Evolutionary conservation across 2,888 invertebrate species (phyloP).

Genomic region (Caenorhabditis sulstoni): DNA sequence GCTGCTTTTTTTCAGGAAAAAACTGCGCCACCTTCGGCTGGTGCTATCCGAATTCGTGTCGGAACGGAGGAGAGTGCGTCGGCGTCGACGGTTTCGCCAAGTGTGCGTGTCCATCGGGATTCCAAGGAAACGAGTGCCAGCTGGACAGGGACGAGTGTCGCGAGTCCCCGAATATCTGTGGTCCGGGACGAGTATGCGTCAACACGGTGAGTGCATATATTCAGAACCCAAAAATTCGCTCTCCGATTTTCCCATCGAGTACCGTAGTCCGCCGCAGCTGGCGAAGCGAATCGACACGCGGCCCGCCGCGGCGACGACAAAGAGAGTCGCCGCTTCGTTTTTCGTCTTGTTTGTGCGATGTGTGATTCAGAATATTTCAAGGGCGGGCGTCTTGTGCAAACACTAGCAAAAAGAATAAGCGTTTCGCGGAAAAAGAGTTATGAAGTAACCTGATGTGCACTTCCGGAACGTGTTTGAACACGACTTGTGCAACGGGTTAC

Average conservation of each 20-base stretch:
- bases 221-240: too few relatives aligned
- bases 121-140: conserved; percentile 84
- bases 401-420: conserved; percentile 6
- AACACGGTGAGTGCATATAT: conserved; percentile 50
- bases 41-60: conserved; percentile 51
- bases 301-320: conserved; percentile 11
- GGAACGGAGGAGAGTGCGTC: conserved; percentile 60
- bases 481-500: neutral
- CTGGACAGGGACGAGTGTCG: conserved; percentile 83
- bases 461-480: conserved; percentile 29
- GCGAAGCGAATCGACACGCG: conserved; percentile 28
- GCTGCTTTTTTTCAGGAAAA: conserved; percentile 30
- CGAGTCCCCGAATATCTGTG: conserved; percentile 83
- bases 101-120: too few relatives aligned
- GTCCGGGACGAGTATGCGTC: conserved; percentile 21
- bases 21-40: conserved; percentile 21
- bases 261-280: conserved; percentile 53
- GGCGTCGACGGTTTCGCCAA: conserved; percentile 52
- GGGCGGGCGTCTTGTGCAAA: conserved; percentile 29
- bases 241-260: conserved; percentile 34
- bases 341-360: conserved; percentile 1
- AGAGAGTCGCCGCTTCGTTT: conserved; percentile 25
- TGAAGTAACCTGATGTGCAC: neutral
- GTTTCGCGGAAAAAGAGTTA: neutral
- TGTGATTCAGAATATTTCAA: conserved; percentile 49